Evolutionary conservation across 2,113 vertebrate species (phyloP).

Genomic region (Carassius carassius): DNA sequence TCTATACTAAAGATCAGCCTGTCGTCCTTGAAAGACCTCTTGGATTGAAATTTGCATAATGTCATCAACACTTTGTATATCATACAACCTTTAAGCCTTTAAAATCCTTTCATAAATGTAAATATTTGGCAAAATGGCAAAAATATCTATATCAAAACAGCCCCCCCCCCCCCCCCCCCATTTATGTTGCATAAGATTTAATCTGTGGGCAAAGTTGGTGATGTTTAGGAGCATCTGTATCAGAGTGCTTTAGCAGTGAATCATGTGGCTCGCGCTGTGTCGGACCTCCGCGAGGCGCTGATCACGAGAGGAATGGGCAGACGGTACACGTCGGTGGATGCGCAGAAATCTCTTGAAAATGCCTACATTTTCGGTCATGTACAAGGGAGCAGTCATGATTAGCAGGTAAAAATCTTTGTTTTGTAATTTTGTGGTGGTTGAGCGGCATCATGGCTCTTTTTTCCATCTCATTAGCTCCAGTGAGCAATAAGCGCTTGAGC

Average conservation of each 20-base stretch:
- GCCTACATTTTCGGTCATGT: constrained; percentile 83
- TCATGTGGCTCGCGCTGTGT: constrained; percentile 51
- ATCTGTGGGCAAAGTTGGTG: constrained; percentile 58
- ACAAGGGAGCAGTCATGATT: constrained; percentile 82
- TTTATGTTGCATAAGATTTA: constrained; percentile 58
- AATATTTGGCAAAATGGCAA: background rate
- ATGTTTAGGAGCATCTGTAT: constrained; percentile 59
- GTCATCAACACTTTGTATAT: too few relatives aligned
- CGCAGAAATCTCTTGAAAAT: constrained; percentile 66
- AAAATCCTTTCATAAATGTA: too few relatives aligned
- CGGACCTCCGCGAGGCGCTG: constrained; percentile 46
- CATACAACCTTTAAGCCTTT: too few relatives aligned
- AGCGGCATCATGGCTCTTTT: too few relatives aligned
- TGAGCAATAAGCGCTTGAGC: too few relatives aligned
- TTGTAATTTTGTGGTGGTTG: background rate
- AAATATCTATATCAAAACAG: background rate
- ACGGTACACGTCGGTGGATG: constrained; percentile 37
- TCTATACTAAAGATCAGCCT: too few relatives aligned
- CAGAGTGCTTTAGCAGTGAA: constrained; percentile 53
- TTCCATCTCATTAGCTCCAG: too few relatives aligned
- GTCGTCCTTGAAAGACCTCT: too few relatives aligned
- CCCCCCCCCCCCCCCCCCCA: background rate
- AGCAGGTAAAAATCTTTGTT: constrained; percentile 74
- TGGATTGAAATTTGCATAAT: too few relatives aligned
- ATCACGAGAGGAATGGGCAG: constrained; percentile 43